phyloP scores from a whole-genome alignment of 2,888 invertebrate species.

The Mythimna ferrago region DNA sequence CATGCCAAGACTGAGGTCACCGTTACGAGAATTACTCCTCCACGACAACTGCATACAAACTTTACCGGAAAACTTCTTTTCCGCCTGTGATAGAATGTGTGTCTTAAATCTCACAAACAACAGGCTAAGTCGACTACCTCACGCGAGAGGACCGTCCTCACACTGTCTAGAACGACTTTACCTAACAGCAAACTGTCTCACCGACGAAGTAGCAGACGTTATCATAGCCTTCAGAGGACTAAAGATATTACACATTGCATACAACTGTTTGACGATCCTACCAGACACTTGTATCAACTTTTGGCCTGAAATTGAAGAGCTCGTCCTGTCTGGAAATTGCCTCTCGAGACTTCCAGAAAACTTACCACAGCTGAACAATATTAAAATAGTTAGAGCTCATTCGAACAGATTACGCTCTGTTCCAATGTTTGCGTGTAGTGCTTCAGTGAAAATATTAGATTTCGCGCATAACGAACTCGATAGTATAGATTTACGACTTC shows the following conservation, averaged over 20 bases:
- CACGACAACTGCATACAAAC: slow-evolving; percentile 95
- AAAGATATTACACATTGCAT: slow-evolving; percentile 94
- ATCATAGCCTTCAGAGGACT: slow-evolving; percentile 92
- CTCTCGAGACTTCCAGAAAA: slow-evolving; percentile 94
- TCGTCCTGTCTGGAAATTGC: slow-evolving; percentile 95
- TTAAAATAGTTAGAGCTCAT: slow-evolving; percentile 95
- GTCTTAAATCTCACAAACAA: slow-evolving; percentile 95
- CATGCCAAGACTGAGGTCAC: slow-evolving; percentile 92
- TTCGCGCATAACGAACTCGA: slow-evolving; percentile 96
- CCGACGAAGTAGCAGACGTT: slow-evolving; percentile 92
- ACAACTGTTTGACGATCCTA: slow-evolving; percentile 94
- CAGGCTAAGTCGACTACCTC: slow-evolving; percentile 93
- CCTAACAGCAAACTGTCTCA: slow-evolving; percentile 94
- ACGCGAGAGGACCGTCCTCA: slow-evolving; percentile 91
- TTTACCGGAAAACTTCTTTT: slow-evolving; percentile 94
- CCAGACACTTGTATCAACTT: slow-evolving; percentile 94
- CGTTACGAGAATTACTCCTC: slow-evolving; percentile 93
- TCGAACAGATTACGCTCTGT: slow-evolving; percentile 94
- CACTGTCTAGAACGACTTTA: slow-evolving; percentile 92
- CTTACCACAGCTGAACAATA: slow-evolving; percentile 93
- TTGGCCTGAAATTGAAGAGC: slow-evolving; percentile 95
- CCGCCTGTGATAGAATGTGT: slow-evolving; percentile 91
- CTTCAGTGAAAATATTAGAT: slow-evolving; percentile 94
- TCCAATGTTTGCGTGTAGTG: slow-evolving; percentile 94
- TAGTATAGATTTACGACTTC: slow-evolving; percentile 93